Base-by-base conservation (phyloP, 1,140 invertebrate genomes). In the Neomicropteryx cornuta region DNA sequence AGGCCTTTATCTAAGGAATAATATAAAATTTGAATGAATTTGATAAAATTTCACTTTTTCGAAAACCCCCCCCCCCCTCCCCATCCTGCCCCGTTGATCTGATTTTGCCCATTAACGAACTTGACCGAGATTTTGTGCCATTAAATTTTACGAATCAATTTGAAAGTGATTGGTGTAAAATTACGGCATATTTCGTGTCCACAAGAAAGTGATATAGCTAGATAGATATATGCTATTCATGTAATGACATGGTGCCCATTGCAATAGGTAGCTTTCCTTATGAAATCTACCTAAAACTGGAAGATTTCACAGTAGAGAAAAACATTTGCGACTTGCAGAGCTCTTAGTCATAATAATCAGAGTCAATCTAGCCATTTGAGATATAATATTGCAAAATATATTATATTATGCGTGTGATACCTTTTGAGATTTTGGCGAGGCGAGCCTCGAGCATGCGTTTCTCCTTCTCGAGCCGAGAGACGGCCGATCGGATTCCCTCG, bases 401-500 rank as follows among this genome's bases (percentile, higher is more conserved):
- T 27, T 27, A 27, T 27, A 27, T 27, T 8, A n/a, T n/a, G 6
- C 24, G n/a, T 27, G 6, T 27, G n/a, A 21, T 49, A 45, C 53
- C 49, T 65, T 62, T 47, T 44, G 60, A 65, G 5, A 46, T 17
- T 42, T 66, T 62, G 35, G 50, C 48, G 10, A 66, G 42, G 44
- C 54, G 54, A 1, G 51, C 32, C 1, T 66, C 36, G 6, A 64
- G 45, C 4, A 55, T 33, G 4, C 63, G 52, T 46, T 66, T 67
- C 38, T 68, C 64, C 30, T 56, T 61, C 28, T 68, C 66, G 1
- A 68, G 41, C 37, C 62, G 51, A 11, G 45, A 31, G 0, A 67
- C 40, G 3, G 59, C 52, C 5, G 56, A 58, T 37, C 59, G 59
- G 4, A 57, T 48, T 2, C 61, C 44, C 21, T 55, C 55, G 1